These are phyloP conservation scores for Bombycilla garrulus DNA, from an alignment of 2,113 vertebrate species.

Conservation along the genomic window DNA sequence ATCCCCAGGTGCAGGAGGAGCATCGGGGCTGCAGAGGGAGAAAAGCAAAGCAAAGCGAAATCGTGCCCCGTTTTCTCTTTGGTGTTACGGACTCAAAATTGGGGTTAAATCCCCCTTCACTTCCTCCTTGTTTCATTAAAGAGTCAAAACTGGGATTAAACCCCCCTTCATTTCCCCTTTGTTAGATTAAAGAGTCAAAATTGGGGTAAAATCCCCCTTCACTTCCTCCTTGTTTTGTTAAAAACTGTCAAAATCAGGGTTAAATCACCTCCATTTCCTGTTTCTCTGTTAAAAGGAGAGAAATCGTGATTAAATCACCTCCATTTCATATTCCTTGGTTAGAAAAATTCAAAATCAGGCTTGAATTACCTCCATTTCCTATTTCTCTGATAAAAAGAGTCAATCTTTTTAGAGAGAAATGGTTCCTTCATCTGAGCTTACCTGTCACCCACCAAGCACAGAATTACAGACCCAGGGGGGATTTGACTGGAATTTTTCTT, in stretches of 20 bases:
- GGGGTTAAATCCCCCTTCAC: background rate
- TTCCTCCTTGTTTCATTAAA: background rate
- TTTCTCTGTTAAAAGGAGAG: background rate
- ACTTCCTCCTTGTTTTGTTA: background rate
- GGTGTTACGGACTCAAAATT: background rate
- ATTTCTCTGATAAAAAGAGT: background rate
- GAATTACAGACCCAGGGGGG: background rate
- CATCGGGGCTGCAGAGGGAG: rapidly evolving
- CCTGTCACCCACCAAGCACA: background rate
- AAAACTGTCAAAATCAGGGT: background rate
- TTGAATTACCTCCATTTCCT: background rate
- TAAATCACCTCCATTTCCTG: background rate
- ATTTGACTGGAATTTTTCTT: background rate
- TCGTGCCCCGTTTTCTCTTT: rapidly evolving
- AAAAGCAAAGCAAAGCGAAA: background rate
- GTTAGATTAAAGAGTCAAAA: background rate
- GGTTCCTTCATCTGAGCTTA: background rate
- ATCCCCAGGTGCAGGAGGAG: background rate
- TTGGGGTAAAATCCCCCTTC: rapidly evolving
- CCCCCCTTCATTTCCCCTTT: rapidly evolving
- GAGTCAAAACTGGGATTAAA: background rate
- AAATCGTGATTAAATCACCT: background rate
- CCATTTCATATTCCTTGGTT: background rate
- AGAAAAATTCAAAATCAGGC: background rate
- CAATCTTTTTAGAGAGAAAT: background rate